Conservation (phyloP, 1,140 invertebrate species). For the Brachionus rubens region DNA sequence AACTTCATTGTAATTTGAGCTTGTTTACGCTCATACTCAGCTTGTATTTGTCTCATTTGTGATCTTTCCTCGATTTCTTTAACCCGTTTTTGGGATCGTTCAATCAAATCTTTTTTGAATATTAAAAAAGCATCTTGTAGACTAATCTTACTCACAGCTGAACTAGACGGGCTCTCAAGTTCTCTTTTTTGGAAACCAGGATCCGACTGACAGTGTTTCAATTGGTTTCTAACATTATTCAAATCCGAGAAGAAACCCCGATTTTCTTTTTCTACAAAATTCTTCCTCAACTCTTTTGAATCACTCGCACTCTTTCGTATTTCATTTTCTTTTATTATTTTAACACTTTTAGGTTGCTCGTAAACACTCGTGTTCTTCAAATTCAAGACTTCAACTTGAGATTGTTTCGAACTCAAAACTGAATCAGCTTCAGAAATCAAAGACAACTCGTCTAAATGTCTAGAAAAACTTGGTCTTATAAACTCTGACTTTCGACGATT, state of each 20-base stretch:
- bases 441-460: slow-evolving; percentile 22
- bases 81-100: slow-evolving; percentile 20
- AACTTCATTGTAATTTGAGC: slow-evolving; percentile 4
- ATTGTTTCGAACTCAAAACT: neutral
- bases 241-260: neutral
- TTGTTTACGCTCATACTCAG: slow-evolving; percentile 16
- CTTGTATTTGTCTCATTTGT: neutral
- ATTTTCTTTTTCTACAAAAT: neutral
- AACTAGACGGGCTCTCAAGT: neutral
- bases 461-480: neutral
- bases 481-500: neutral
- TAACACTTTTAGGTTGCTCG: neutral
- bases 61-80: slow-evolving; percentile 20
- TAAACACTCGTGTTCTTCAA: slow-evolving; percentile 17
- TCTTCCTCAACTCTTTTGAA: neutral
- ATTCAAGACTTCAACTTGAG: slow-evolving; percentile 35
- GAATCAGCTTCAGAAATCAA: slow-evolving; percentile 32
- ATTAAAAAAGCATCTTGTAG: slow-evolving; percentile 40
- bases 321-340: slow-evolving; percentile 33
- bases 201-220: neutral
- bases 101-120: slow-evolving; percentile 35
- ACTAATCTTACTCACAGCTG: slow-evolving; percentile 8
- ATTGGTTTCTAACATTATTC: neutral
- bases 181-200: neutral
- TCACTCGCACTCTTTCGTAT: neutral